Base-by-base conservation (phyloP, 2,888 invertebrate genomes). In the Panzeria rudis region DNA sequence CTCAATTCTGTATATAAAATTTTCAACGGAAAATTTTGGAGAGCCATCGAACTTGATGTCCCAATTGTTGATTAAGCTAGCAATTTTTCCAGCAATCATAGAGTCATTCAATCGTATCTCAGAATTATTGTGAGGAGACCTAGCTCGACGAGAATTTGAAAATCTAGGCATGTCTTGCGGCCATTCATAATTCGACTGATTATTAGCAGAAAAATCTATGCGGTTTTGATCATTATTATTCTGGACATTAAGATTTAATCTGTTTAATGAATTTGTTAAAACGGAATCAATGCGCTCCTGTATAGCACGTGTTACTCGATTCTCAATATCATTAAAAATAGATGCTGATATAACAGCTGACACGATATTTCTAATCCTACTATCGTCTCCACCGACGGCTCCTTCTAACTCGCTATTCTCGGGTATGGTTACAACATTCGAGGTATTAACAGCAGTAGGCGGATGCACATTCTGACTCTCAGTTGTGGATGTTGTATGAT, bases 1-100 rank as follows among this genome's bases (percentile, higher is more conserved):
- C 3, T 54, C 35, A 17, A 68, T 20, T 20, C 32, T 32, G 13
- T 50, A 68, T 17, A 68, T 50, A 32, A 47, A 68, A 17, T 68
- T 68, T 11, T 68, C 66, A 25, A 50, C 66, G 9, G 64, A 25
- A 23, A 64, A 23, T 17, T 25, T 44, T 5, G 64, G 44, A 7
- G 64, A 64, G 15, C 64, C 64, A 44, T 64, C 44, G 13, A 44
- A 64, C 23, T 25, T 47, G 0, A 66, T 23, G n/a, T 68, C 50
- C 68, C 66, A 29, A 29, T 4, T 29, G 29, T 29, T 29, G 29
- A 29, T 29, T 29, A 29, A 29, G 29, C 5, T 29, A 4, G 29
- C 5, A 29, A 29, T 29, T 29, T 29, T 29, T 5, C 29, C 29
- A 29, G 5, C 29, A 29, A 29, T 29, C 2, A 5, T 29, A 29